Evolutionary conservation across 2,888 invertebrate species (phyloP).

Genomic region (Helleia helle): DNA sequence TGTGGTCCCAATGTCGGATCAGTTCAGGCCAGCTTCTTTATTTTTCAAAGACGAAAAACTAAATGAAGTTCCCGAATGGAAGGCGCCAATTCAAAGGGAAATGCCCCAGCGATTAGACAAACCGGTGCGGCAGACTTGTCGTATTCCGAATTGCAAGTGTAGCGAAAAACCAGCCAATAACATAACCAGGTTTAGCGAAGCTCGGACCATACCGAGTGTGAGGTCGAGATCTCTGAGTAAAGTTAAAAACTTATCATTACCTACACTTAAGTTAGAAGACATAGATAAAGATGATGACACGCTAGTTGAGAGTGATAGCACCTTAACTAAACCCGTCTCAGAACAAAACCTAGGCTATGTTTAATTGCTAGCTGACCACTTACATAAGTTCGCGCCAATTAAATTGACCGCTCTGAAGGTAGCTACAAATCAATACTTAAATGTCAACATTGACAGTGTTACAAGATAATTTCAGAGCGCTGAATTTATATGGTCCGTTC

Average conservation of each 20-base stretch:
- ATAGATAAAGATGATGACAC: slow-evolving; percentile 36
- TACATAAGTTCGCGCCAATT: background rate
- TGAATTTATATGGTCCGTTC: background rate
- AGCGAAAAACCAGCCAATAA: slow-evolving; percentile 35
- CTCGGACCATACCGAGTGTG: slow-evolving; percentile 46
- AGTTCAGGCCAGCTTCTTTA: slow-evolving; percentile 56
- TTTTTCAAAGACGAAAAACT: slow-evolving; percentile 44
- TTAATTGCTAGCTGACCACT: slow-evolving; percentile 27
- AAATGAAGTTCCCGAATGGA: slow-evolving; percentile 58
- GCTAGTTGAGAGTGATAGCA: slow-evolving; percentile 45
- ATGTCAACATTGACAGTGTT: background rate
- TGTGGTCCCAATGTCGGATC: slow-evolving; percentile 59
- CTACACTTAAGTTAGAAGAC: slow-evolving; percentile 57
- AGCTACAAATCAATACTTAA: background rate
- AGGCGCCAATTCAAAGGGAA: slow-evolving; percentile 51
- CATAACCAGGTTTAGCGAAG: slow-evolving; percentile 43
- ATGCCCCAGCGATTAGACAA: slow-evolving; percentile 47
- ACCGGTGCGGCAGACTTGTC: slow-evolving; percentile 47
- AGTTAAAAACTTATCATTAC: slow-evolving; percentile 56
- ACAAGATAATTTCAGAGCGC: background rate
- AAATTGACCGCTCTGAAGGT: background rate
- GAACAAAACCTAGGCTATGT: slow-evolving; percentile 75
- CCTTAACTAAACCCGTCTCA: slow-evolving; percentile 54
- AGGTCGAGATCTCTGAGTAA: slow-evolving; percentile 48
- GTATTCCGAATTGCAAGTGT: slow-evolving; percentile 64